phyloP scores from a whole-genome alignment of 30 jellyfish, hydroid and myxozoan genomes.

The Phacellophora camtschatica region DNA sequence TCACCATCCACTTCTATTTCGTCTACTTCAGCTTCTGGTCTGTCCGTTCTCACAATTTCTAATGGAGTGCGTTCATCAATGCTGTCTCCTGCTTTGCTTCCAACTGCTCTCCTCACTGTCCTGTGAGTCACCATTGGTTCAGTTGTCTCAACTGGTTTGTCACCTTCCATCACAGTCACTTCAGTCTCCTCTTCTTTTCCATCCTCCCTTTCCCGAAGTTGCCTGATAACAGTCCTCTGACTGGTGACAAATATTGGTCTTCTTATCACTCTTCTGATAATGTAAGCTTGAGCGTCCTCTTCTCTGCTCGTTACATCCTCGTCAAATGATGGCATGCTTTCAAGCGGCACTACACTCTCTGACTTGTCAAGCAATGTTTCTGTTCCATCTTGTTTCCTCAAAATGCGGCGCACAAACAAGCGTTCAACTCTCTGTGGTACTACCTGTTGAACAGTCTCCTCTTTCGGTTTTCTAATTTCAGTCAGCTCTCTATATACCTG shows the following conservation, averaged over 20 bases:
- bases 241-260: conserved; percentile 74
- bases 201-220: conserved; percentile 4
- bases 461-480: background rate
- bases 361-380: no score
- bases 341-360: conserved; percentile 36
- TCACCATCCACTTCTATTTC: conserved; percentile 64
- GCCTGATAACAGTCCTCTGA: conserved; percentile 65
- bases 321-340: background rate
- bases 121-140: conserved; percentile 56
- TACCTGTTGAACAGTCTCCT: conserved; percentile 36
- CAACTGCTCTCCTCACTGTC: conserved; percentile 68
- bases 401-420: conserved; percentile 66
- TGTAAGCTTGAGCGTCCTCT: conserved; percentile 23
- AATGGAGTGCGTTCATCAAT: conserved; percentile 54
- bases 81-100: background rate
- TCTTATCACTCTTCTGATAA: conserved; percentile 56
- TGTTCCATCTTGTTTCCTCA: conserved; percentile 76
- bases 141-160: conserved; percentile 12
- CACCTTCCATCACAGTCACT: conserved; percentile 53
- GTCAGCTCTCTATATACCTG: background rate
- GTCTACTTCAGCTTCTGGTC: conserved; percentile 58
- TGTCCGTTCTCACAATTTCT: conserved; percentile 63
- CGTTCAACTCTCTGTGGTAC: conserved; percentile 69
- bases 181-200: conserved; percentile 36
- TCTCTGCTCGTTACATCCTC: conserved; percentile 4